Base-by-base conservation (phyloP, 2,113 vertebrate genomes). In the Dicerorhinus sumatrensis region DNA sequence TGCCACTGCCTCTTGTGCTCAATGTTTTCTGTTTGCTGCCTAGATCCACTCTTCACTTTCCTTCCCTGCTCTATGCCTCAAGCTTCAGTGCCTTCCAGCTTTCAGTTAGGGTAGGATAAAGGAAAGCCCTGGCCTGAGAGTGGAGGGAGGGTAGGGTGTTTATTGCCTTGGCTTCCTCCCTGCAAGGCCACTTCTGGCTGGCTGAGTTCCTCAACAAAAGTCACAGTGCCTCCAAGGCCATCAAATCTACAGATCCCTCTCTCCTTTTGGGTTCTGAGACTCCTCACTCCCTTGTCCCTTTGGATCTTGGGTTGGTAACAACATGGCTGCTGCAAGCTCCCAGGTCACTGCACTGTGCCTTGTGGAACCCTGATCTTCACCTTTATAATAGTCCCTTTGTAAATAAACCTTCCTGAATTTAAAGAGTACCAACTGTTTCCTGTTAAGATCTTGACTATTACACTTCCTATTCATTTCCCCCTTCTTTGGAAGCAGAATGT, bases 401-500 rank as follows among this genome's bases (percentile, higher is more conserved):
- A 63, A 96, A 62, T 36, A 76, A 62, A 31, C 6, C 25, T 63
- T 69, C 25, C 46, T 39, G 84, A 65, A 58, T 85, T 85, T 81
- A 81, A 29, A 81, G 63, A 60, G 29, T 60, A 46, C 36, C 46
- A 80, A 42, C 33, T 56, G 54, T 88, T 94, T 91, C 18, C n/a
- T 18, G 3, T 72, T 65, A 51, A 36, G 33, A 83, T 72, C 70
- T 87, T 88, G 67, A 80, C 60, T 70, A 18, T 80, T 92, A 36
- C 3, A 69, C 8, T 97, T 96, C 8, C 31, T 76, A n/a, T n/a
- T 88, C 23, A 39, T 48, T 89, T 67, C 33, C 6, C 29, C 13
- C 31, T 91, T 84, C 65, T 93, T 94, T 84, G 86, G 80, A 85
- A 94, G 29, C 31, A 94, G 23, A 67, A 86, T 77, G n/a, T 20